A percentile compares a stretch with the other conserved stretches of the same genome.
phyloP scores from a whole-genome alignment of 2,797 vertebrate species.

The Channallabes apus region DNA sequence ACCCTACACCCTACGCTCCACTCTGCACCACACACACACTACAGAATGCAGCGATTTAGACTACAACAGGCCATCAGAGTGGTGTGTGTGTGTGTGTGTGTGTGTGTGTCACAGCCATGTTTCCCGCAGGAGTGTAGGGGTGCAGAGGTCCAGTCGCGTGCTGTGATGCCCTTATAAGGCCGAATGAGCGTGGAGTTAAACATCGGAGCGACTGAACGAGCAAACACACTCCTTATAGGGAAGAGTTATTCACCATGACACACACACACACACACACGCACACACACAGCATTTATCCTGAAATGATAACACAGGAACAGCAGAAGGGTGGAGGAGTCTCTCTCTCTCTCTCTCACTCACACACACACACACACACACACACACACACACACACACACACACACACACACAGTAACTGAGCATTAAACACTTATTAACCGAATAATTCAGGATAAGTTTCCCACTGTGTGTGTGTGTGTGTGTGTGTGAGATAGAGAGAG shows the following conservation, averaged over 20 bases:
- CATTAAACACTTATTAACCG: no score
- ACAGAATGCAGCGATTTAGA: background rate
- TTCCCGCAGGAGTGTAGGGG: background rate
- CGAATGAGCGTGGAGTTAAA: constrained; percentile 80
- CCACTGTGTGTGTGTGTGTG: background rate
- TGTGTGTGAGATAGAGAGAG: background rate
- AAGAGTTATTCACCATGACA: constrained; percentile 68
- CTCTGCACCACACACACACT: constrained; percentile 16
- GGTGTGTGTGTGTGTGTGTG: background rate
- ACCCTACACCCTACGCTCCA: background rate
- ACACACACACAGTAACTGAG: no score
- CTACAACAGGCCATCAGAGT: background rate
- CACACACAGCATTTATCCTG: constrained; percentile 69
- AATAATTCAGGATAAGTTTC: no score
- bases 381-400: no score
- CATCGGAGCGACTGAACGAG: constrained; percentile 87
- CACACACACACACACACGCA: constrained; percentile 8
- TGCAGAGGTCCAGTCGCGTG: constrained; percentile 68
- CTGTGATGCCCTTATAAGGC: constrained; percentile 91
- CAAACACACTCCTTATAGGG: constrained; percentile 99
- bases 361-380: constrained; percentile 1
- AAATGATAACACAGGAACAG: constrained; percentile 77
- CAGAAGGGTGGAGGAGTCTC: constrained; percentile 40
- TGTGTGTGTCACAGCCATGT: background rate
- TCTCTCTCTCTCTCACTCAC: background rate